These are phyloP conservation scores for Limnephilus lunatus DNA, from an alignment of 2,888 invertebrate genomes.

Conservation along the genomic window DNA sequence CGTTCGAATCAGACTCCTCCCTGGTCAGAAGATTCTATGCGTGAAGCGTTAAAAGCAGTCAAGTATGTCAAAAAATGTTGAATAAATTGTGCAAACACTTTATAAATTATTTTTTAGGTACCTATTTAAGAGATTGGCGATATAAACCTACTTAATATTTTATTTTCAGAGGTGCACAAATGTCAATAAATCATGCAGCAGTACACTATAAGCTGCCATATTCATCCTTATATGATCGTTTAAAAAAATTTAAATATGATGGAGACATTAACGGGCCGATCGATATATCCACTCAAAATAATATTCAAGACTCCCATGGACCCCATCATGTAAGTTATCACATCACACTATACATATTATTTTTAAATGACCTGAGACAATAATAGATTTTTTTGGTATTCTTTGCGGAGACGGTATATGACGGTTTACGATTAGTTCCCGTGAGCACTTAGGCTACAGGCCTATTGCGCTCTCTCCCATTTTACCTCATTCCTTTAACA, in stretches of 20 bases:
- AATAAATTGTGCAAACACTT: neutral
- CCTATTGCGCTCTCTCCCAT: no score
- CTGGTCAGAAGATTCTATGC: conserved; percentile 96
- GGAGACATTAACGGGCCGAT: conserved; percentile 61
- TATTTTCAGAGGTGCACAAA: conserved; percentile 86
- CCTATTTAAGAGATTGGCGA: no score
- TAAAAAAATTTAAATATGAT: conserved; percentile 91
- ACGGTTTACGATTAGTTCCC: no score
- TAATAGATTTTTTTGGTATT: no score
- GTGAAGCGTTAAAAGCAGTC: conserved; percentile 92
- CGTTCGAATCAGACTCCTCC: conserved; percentile 91
- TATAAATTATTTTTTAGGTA: no score
- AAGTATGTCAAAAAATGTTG: conserved; percentile 76
- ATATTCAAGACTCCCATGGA: conserved; percentile 33
- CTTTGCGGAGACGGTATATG: no score
- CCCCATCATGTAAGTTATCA: conserved; percentile 43
- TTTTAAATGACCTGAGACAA: no score
- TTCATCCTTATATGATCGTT: conserved; percentile 92
- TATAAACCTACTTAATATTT: neutral
- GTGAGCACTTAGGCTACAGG: no score
- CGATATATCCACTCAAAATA: conserved; percentile 31
- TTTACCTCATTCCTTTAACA: no score
- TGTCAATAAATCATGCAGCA: conserved; percentile 95
- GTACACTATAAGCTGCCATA: conserved; percentile 94
- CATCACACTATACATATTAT: neutral